phyloP scores from a whole-genome alignment of 1,140 invertebrate species.

The Caenorhabditis elegans region WBcel235 BX284605.5:12658001-12658500 shows the following conservation, averaged over 20 bases:
- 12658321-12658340: not conserved
- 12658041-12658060: not conserved
- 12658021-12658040: not conserved
- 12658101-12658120: not conserved
- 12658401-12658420: not conserved
- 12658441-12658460: not conserved
- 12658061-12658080: not conserved
- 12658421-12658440: not conserved
- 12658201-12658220: not conserved
- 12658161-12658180: not conserved
- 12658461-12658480: not conserved
- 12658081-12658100: not conserved
- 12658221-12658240: not conserved
- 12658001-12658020: not conserved
- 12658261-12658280: not conserved
- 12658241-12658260: not conserved
- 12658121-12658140: not conserved
- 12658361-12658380: not conserved
- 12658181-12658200: too few species aligned
- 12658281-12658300: constrained; percentile 11
- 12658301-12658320: not conserved
- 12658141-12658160: not conserved
- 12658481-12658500: not conserved
- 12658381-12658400: not conserved
- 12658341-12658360: not conserved